These are phyloP conservation scores for Agraylea sexmaculata DNA, from an alignment of 1,140 invertebrate genomes.

Conservation along the genomic window DNA sequence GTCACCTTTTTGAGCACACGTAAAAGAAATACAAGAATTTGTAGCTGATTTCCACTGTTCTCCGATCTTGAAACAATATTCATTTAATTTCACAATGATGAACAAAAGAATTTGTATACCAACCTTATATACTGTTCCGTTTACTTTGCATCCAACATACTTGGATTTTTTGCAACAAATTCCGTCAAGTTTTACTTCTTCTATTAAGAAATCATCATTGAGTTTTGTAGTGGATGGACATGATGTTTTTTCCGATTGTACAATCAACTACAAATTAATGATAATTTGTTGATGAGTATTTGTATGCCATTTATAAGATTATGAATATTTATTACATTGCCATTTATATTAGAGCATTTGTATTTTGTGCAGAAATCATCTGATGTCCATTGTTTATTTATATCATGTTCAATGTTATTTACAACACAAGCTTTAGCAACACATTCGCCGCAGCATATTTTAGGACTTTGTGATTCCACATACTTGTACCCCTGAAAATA, in stretches of 20 bases:
- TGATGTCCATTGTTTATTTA: conserved; percentile 45
- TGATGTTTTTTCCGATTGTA: conserved; percentile 32
- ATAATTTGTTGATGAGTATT: too few relatives aligned
- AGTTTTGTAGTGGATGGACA: conserved; percentile 33
- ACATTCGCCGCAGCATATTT: conserved; percentile 54
- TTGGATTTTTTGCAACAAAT: conserved; percentile 44
- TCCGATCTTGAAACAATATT: conserved; percentile 32
- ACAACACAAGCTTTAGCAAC: conserved; percentile 47
- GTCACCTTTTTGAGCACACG: conserved; percentile 34
- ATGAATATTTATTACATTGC: conserved; percentile 31
- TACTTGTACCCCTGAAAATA: conserved; percentile 33
- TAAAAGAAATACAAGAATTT: conserved; percentile 41
- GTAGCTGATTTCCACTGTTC: conserved; percentile 43
- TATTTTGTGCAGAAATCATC: conserved; percentile 47
- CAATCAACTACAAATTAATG: conserved; percentile 38
- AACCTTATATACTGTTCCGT: conserved; percentile 40
- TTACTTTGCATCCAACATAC: conserved; percentile 42
- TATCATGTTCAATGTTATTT: conserved; percentile 33
- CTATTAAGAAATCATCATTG: conserved; percentile 38
- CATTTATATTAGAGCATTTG: conserved; percentile 40
- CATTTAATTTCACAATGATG: too few relatives aligned
- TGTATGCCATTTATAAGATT: too few relatives aligned
- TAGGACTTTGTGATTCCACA: conserved; percentile 23
- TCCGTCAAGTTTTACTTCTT: conserved; percentile 31
- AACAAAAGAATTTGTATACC: too few relatives aligned